phyloP scores from a whole-genome alignment of 2,888 invertebrate species.

The Sturmia bella region DNA sequence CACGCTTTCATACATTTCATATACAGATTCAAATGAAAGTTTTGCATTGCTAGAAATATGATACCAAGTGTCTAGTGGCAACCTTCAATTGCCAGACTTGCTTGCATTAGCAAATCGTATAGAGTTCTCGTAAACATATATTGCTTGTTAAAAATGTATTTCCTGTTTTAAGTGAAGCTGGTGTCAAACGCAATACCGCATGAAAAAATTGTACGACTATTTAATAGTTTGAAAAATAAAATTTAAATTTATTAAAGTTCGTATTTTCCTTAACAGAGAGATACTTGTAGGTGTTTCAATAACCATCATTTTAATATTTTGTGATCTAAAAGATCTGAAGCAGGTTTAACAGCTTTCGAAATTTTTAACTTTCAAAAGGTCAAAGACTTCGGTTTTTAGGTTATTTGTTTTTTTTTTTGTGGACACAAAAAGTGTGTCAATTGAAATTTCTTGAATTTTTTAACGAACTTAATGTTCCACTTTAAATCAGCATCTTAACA shows the following conservation, averaged over 20 bases:
- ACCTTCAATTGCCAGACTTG: neutral
- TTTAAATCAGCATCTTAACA: too few relatives aligned
- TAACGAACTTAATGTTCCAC: neutral
- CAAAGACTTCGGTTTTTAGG: neutral
- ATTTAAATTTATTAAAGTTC: too few relatives aligned
- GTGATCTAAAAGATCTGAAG: too few relatives aligned
- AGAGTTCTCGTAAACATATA: neutral
- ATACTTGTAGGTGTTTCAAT: too few relatives aligned
- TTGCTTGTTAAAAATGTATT: too few relatives aligned
- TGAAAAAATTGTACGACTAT: too few relatives aligned
- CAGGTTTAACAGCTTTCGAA: neutral
- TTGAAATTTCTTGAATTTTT: constrained; percentile 3
- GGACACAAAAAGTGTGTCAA: constrained; percentile 21
- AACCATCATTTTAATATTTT: too few relatives aligned
- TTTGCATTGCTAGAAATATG: constrained; percentile 45
- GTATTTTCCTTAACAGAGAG: too few relatives aligned
- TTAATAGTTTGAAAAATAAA: too few relatives aligned
- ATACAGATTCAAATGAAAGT: constrained; percentile 13
- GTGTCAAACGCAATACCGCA: neutral
- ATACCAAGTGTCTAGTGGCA: constrained; percentile 1
- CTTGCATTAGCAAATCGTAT: neutral
- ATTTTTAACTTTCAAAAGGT: neutral
- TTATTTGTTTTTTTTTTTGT: neutral
- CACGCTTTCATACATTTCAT: constrained; percentile 6
- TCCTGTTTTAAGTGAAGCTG: neutral